Base-by-base conservation (phyloP, 2,888 invertebrate genomes). In the Xylophagus ater region DNA sequence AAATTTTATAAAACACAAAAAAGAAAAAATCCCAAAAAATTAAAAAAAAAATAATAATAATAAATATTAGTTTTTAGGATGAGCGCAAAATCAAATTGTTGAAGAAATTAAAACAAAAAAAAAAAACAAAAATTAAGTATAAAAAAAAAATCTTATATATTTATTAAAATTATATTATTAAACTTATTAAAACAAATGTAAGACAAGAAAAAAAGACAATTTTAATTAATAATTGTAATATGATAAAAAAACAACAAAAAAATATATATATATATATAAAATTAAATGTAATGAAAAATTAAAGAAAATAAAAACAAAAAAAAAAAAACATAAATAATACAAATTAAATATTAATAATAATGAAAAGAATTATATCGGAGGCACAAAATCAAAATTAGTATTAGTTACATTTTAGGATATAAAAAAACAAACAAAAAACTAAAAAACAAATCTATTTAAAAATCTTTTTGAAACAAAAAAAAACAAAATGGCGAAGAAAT, bases 371-470 rank as follows among this genome's bases (percentile, higher is more conserved):
- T 40, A 45, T 45, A 45, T 45, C 45, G 45, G 42, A 45, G 42
- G 45, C 45, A 45, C 45, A 45, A 45, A 45, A 45, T 45, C 45
- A 45, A 45, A 45, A 45, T 45, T 45, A 42, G 45, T 40, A 33
- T 40, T 42, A 45, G 42, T 35, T 25, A 42, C 30, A 26, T 40
- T 42, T 37, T 40, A 40, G 40, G 10, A 39, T 26, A 36, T 36
- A 33, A 32, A 18, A 26, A 12, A 15, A 33, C 24, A 39, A 39
- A 15, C 17, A 7, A 20, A 37, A 10, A 37, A 17, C 18, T 8
- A 12, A 32, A 37, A 8, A 14, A 21, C 10, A 37, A 23, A 32
- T 18, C 24, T 19, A 28, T 18, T 10, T 3, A 19, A 33, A 30
- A 38, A 17, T 25, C 25, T 24, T 37, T 14, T 37, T 37, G 12